Percentiles rank a stretch among this genome's conserved stretches.
phyloP scores from a whole-genome alignment of 2,888 invertebrate species.

The Eulithis testata region DNA sequence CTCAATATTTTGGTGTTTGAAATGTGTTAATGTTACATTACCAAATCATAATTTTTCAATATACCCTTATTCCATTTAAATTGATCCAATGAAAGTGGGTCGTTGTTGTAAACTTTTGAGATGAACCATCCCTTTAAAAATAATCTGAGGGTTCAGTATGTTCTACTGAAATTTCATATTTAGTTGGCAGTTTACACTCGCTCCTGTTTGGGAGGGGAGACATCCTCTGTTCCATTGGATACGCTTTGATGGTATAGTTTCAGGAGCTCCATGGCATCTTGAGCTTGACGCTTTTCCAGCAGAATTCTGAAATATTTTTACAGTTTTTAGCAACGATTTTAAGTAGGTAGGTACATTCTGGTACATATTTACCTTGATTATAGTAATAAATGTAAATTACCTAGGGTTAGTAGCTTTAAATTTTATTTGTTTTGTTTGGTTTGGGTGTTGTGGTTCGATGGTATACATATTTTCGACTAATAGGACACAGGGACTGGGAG shows the following conservation, averaged over 20 bases:
- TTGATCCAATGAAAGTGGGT: conserved; percentile 29
- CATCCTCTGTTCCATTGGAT: conserved; percentile 78
- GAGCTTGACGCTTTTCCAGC: conserved; percentile 93
- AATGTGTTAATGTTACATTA: conserved; percentile 36
- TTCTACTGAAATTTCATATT: conserved; percentile 44
- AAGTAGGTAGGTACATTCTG: too few species aligned
- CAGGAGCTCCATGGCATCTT: conserved; percentile 93
- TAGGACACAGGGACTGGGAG: too few species aligned
- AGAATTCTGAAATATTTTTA: conserved; percentile 82
- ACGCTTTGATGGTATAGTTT: conserved; percentile 88
- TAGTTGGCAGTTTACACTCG: conserved; percentile 61
- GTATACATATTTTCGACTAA: too few species aligned
- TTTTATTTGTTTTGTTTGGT: too few species aligned
- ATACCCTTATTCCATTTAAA: conserved; percentile 43
- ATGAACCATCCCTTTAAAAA: conserved; percentile 71
- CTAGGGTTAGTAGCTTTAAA: too few species aligned
- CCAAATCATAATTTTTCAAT: conserved; percentile 31
- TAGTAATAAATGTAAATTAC: too few species aligned
- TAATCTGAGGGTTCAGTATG: conserved; percentile 66
- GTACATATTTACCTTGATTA: too few species aligned
- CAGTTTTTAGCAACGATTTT: conserved; percentile 2
- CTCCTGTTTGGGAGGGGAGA: conserved; percentile 77
- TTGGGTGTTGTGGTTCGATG: too few species aligned
- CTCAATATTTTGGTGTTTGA: conserved; percentile 70
- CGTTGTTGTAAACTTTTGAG: conserved; percentile 84